These are phyloP conservation scores for Rhegmatorhina hoffmannsi DNA, from an alignment of 2,113 vertebrate species.

Conservation along the genomic window DNA sequence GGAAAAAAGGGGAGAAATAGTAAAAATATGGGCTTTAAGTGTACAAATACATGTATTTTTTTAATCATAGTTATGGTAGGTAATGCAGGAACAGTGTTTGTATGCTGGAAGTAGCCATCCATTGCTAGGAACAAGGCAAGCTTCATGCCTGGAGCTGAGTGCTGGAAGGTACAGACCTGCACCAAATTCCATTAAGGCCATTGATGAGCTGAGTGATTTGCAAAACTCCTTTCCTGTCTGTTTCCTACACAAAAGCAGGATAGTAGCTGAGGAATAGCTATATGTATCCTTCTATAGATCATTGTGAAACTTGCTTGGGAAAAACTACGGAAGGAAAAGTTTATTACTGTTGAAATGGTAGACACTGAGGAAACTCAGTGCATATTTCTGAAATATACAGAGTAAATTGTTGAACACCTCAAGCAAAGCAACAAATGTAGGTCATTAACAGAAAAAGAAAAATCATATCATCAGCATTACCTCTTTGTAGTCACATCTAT, in stretches of 20 bases:
- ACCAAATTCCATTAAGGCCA: neutral
- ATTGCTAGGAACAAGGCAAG: neutral
- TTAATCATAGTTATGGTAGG: neutral
- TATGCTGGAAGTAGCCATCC: neutral
- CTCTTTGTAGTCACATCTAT: neutral
- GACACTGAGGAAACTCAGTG: neutral
- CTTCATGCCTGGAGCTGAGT: neutral
- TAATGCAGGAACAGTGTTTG: neutral
- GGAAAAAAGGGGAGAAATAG: neutral
- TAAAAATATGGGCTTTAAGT: neutral
- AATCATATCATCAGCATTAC: neutral
- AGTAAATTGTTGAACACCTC: neutral
- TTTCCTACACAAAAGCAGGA: neutral
- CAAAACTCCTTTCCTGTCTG: neutral
- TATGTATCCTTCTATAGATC: neutral
- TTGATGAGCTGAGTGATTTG: neutral
- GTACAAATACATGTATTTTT: neutral
- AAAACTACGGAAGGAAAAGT: neutral
- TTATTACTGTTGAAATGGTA: fast-evolving
- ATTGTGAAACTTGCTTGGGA: neutral
- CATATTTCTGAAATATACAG: neutral
- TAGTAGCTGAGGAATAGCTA: neutral
- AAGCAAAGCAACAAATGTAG: neutral
- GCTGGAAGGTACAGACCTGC: neutral
- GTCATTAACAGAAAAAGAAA: neutral